phyloP scores from a whole-genome alignment of 2,113 vertebrate species.

The Mesitornis unicolor region DNA sequence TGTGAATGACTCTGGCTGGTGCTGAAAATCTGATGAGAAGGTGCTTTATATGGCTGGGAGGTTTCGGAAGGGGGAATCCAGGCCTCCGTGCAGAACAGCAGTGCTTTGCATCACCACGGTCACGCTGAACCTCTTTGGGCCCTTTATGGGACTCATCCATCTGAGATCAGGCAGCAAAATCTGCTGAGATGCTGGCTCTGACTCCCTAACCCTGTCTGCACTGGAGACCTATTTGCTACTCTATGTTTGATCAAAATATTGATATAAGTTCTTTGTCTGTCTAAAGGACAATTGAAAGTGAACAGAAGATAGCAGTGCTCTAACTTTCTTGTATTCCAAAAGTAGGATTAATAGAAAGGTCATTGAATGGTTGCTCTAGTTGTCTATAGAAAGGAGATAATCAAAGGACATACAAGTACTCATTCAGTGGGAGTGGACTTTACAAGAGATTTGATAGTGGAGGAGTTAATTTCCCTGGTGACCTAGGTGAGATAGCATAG shows the following conservation, averaged over 20 bases:
- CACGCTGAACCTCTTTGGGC: not conserved
- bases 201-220: not conserved
- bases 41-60: not conserved
- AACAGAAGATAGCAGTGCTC: not conserved
- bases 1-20: not conserved
- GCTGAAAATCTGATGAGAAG: not conserved
- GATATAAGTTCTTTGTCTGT: not conserved
- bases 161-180: not conserved
- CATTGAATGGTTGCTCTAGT: constrained; percentile 76
- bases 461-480: constrained; percentile 97
- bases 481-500: constrained; percentile 86
- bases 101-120: not conserved
- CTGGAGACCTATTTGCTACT: not conserved
- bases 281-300: constrained; percentile 65
- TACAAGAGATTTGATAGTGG: constrained; percentile 81
- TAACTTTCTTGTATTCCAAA: constrained; percentile 32
- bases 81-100: not conserved
- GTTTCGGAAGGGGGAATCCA: not conserved
- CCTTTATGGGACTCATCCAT: not conserved
- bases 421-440: constrained; percentile 79
- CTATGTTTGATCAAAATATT: not conserved
- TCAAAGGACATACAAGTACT: constrained; percentile 80
- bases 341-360: constrained; percentile 80
- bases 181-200: not conserved
- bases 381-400: constrained; percentile 82